Base-by-base conservation (phyloP, 2,888 invertebrate genomes). In the Scaptomyza polygonia region DNA sequence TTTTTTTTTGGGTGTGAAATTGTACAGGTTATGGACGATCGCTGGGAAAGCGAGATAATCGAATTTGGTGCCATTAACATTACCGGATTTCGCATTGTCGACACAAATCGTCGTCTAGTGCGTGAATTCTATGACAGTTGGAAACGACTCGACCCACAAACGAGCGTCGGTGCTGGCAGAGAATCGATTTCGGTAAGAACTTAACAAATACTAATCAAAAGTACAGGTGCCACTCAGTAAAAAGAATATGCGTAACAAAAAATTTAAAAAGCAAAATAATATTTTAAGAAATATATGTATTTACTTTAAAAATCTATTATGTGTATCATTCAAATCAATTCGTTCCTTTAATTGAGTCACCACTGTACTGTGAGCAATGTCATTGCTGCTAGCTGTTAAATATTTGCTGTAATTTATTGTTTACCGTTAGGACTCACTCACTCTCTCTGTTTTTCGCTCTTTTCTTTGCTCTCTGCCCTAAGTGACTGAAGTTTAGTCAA, bases 1-100 rank as follows among this genome's bases (percentile, higher is more conserved):
- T 21, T 25, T 21, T 12, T 36, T 14, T 34, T 1, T 1, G 21
- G 21, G 21, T 21, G 21, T 21, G 21, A 4, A 21, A 21, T 21
- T 44, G 18, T 21, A 12, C 75, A 97, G 97, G 97, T 97, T 91
- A 97, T 98, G 97, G 97, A 98, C 93, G 98, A 98, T 92, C 95
- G 97, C 90, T 97, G 97, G 96, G 97, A 98, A 90, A 96, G 95
- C 89, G 97, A 97, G 93, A 96, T 98, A 87, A 96, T 96, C 88
- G 98, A 98, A 93, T 98, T 97, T 92, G 99, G 99, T 48, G 99
- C 99, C 83, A 97, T 99, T 89, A 99, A 99, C 93, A 98, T 99
- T 87, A 99, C 99, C 21, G 99, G 99, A 65, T 99, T 99, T 92
- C 96, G 98, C 83, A 96, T 99, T 89, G 95, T 99, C 74, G 97